These are phyloP conservation scores for Drosophila novamexicana DNA, from an alignment of 1,140 invertebrate species.

Conservation along the genomic window DNA sequence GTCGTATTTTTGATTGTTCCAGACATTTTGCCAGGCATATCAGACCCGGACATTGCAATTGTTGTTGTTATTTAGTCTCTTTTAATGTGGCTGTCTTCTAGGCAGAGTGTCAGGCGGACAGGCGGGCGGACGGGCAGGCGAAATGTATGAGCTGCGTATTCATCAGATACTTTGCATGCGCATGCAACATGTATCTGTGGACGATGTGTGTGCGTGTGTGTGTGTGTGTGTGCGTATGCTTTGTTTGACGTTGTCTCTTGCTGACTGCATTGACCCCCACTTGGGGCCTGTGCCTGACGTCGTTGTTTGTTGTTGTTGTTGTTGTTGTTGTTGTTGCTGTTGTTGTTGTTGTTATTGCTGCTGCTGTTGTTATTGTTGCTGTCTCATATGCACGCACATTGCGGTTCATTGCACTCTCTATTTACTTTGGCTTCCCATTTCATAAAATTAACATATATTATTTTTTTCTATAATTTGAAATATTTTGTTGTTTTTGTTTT, in stretches of 20 bases:
- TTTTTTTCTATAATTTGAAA: constrained; percentile 42
- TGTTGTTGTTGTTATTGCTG: constrained; percentile 30
- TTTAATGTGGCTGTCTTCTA: constrained; percentile 5
- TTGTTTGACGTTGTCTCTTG: constrained; percentile 60
- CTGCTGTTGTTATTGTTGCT: constrained; percentile 26
- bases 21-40: background rate
- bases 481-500: constrained; percentile 33
- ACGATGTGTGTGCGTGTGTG: constrained; percentile 15
- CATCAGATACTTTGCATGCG: constrained; percentile 76
- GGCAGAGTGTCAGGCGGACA: background rate
- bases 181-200: constrained; percentile 25
- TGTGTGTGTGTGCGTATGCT: constrained; percentile 19
- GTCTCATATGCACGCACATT: constrained; percentile 60
- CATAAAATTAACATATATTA: constrained; percentile 59
- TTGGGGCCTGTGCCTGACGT: constrained; percentile 60
- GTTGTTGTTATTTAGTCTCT: constrained; percentile 13
- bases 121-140: background rate
- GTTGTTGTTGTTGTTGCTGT: constrained; percentile 8
- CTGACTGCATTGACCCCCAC: constrained; percentile 81
- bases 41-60: constrained; percentile 54
- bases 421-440: constrained; percentile 68
- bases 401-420: constrained; percentile 79
- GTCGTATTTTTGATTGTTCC: constrained; percentile 3
- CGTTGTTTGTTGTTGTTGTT: constrained; percentile 17
- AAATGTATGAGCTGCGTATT: constrained; percentile 35